Percentiles rank a stretch among this genome's conserved stretches.
Evolutionary conservation across 2,888 invertebrate genomes (phyloP).

Genomic region (Lasioglossum marginatum): DNA sequence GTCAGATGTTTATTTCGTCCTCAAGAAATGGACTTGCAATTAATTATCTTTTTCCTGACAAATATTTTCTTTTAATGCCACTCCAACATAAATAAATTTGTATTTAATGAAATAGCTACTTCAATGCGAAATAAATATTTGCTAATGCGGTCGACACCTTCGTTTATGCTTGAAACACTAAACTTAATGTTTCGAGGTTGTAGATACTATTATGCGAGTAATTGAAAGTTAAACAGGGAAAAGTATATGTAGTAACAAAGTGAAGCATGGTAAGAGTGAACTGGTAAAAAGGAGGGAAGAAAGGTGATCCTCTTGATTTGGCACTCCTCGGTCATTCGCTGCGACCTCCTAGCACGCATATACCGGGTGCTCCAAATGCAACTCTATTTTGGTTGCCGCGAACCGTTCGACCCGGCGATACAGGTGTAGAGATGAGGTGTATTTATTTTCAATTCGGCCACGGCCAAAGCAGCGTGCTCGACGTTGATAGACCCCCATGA

Average conservation of each 20-base stretch:
- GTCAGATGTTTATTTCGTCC: neutral
- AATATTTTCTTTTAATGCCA: neutral
- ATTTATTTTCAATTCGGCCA: constrained; percentile 84
- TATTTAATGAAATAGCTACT: no score
- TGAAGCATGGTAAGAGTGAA: neutral
- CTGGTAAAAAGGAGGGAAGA: constrained; percentile 61
- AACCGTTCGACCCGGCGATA: constrained; percentile 63
- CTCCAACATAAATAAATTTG: no score
- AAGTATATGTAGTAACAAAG: neutral
- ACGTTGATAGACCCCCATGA: constrained; percentile 47
- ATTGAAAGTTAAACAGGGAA: neutral
- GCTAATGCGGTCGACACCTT: no score
- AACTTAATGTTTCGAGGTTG: no score
- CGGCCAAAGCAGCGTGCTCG: constrained; percentile 75
- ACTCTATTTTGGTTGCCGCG: constrained; percentile 75
- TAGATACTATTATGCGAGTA: no score
- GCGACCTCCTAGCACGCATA: constrained; percentile 66
- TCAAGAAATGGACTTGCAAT: neutral
- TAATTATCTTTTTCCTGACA: neutral
- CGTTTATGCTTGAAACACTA: no score
- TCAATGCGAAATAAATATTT: no score
- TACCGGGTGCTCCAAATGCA: constrained; percentile 78
- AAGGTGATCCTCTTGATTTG: constrained; percentile 77
- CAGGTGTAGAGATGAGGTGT: constrained; percentile 63
- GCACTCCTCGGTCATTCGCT: constrained; percentile 74